Percentiles rank a stretch among this genome's conserved stretches.
Evolutionary conservation across 2,113 vertebrate species (phyloP).

Genomic region (Spizaetus ornatus): DNA sequence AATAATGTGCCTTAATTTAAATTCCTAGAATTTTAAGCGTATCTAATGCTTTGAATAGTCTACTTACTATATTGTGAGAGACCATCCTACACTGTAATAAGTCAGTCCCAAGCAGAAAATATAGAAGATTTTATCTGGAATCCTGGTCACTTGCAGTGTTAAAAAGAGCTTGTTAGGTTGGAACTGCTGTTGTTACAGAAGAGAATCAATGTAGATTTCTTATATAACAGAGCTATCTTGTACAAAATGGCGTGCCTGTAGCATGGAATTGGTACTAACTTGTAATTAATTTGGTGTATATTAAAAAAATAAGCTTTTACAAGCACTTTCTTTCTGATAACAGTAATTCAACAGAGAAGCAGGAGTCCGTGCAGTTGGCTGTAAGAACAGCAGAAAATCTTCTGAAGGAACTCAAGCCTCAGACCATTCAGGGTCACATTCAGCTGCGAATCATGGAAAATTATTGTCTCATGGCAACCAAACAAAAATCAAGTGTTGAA

Average conservation of each 20-base stretch:
- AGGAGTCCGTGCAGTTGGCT: conserved; percentile 91
- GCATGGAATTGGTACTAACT: not conserved
- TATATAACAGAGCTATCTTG: not conserved
- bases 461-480: conserved; percentile 91
- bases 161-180: not conserved
- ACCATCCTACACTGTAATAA: not conserved
- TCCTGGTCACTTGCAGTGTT: not conserved
- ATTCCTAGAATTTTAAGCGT: not conserved
- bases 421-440: conserved; percentile 85
- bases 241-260: not conserved
- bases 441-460: conserved; percentile 92
- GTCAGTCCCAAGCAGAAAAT: not conserved
- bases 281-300: not conserved
- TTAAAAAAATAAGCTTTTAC: not conserved
- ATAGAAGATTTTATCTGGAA: not conserved
- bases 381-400: conserved; percentile 95
- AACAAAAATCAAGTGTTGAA: conserved; percentile 89
- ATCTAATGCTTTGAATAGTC: not conserved
- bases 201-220: not conserved
- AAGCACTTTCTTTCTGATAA: not conserved
- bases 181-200: not conserved
- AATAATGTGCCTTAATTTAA: not conserved
- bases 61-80: not conserved
- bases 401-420: conserved; percentile 91
- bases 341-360: conserved; percentile 92